A percentile compares a stretch with the other conserved stretches of the same genome.
These are phyloP conservation scores for Dioctria linearis DNA, from an alignment of 2,888 invertebrate species.

Conservation along the genomic window DNA sequence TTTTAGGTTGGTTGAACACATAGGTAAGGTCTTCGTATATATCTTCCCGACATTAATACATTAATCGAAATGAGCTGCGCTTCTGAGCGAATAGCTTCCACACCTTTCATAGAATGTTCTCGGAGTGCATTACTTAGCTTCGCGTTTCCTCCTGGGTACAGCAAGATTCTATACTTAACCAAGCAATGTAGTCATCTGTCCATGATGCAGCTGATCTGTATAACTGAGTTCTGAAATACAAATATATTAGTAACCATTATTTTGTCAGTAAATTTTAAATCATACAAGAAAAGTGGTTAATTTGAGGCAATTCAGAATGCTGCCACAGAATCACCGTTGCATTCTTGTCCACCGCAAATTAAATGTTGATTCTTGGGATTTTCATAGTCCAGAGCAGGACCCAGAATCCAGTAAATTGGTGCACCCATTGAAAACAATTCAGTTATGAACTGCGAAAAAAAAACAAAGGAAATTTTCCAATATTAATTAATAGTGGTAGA, in stretches of 20 bases:
- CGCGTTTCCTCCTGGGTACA: slow-evolving; percentile 72
- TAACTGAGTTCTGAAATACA: too few species aligned
- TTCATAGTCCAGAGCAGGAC: slow-evolving; percentile 82
- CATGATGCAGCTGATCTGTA: slow-evolving; percentile 87
- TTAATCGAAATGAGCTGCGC: not conserved
- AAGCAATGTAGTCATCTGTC: slow-evolving; percentile 95
- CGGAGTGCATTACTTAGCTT: slow-evolving; percentile 54
- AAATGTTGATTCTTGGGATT: slow-evolving; percentile 78
- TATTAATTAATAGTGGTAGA: too few species aligned
- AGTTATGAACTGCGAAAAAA: slow-evolving; percentile 74
- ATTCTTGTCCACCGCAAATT: slow-evolving; percentile 82
- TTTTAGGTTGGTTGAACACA: too few species aligned
- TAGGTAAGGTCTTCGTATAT: too few species aligned
- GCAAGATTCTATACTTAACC: slow-evolving; percentile 78
- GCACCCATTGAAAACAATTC: slow-evolving; percentile 87
- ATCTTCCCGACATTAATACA: too few species aligned
- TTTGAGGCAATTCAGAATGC: slow-evolving; percentile 80
- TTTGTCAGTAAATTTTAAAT: not conserved
- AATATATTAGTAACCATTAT: not conserved
- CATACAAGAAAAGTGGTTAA: slow-evolving; percentile 74
- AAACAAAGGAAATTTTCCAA: not conserved
- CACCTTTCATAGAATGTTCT: too few species aligned
- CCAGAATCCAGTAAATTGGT: slow-evolving; percentile 95
- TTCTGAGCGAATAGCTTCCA: not conserved
- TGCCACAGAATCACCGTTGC: slow-evolving; percentile 77